Conservation (phyloP, 1,140 invertebrate genomes). For the Helicoverpa armigera region DNA sequence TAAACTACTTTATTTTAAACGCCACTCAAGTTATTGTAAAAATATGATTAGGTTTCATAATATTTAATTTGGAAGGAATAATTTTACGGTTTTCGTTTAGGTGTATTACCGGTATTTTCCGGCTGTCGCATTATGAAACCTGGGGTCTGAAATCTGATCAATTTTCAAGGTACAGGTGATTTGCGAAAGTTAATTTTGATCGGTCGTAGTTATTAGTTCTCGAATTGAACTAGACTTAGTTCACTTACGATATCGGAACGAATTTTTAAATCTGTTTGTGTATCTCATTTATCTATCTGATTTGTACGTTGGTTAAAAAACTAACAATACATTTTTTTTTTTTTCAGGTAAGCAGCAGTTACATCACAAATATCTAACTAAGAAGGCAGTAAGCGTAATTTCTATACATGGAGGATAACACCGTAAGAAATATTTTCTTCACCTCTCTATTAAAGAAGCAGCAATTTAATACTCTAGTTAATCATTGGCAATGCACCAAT, state of each 20-base stretch:
- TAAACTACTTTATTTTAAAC: constrained; percentile 7
- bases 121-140: constrained; percentile 17
- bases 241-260: no score
- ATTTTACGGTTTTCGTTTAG: constrained; percentile 31
- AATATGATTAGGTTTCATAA: not conserved
- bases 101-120: constrained; percentile 14
- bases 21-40: not conserved
- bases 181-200: constrained; percentile 2
- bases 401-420: no score
- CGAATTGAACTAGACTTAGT: not conserved
- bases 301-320: no score
- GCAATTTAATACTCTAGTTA: not conserved
- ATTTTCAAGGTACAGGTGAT: constrained; percentile 27
- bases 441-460: not conserved
- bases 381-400: not conserved
- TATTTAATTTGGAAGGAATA: constrained; percentile 13
- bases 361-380: not conserved
- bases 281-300: no score
- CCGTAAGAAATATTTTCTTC: constrained; percentile 5
- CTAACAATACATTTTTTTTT: not conserved
- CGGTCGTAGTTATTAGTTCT: not conserved
- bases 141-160: constrained; percentile 7
- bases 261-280: no score
- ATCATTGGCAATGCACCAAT: not conserved
- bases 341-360: constrained; percentile 15